phyloP scores from a whole-genome alignment of 2,797 vertebrate genomes.

The Lacerta agilis region DNA sequence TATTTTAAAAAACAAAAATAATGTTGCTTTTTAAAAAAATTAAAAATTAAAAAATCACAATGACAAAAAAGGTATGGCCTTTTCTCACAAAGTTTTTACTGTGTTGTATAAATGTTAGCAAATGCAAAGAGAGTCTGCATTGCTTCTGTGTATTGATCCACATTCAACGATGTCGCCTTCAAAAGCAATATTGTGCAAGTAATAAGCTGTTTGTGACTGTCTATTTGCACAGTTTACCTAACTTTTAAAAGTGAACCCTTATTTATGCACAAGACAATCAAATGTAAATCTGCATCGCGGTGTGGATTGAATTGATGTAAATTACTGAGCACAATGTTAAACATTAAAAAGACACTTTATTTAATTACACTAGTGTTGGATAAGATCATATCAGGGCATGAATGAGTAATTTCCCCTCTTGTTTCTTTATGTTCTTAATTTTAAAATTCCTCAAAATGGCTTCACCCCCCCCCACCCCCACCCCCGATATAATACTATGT shows the following conservation, averaged over 20 bases:
- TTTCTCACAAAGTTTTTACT: conserved; percentile 76
- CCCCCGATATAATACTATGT: conserved; percentile 43
- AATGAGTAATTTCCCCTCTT: conserved; percentile 60
- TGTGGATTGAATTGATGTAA: conserved; percentile 71
- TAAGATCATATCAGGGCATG: conserved; percentile 70
- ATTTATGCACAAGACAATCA: conserved; percentile 87
- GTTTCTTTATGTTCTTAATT: conserved; percentile 61
- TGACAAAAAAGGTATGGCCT: conserved; percentile 80
- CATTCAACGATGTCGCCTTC: conserved; percentile 77
- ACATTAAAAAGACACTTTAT: conserved; percentile 74
- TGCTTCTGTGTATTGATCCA: conserved; percentile 76
- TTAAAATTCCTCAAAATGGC: conserved; percentile 67
- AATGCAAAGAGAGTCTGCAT: conserved; percentile 73
- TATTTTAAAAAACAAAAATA: conserved; percentile 77
- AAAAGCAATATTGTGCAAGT: conserved; percentile 81
- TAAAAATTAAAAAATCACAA: conserved; percentile 17
- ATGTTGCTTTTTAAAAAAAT: conserved; percentile 77
- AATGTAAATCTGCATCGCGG: conserved; percentile 74
- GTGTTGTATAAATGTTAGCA: conserved; percentile 79
- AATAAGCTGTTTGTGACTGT: conserved; percentile 79
- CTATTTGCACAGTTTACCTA: conserved; percentile 78
- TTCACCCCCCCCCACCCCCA: conserved; percentile 66
- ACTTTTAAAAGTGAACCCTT: conserved; percentile 74
- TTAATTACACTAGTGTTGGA: conserved; percentile 70
- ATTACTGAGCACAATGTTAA: conserved; percentile 79